A percentile compares a stretch with the other conserved stretches of the same genome.
phyloP scores from a whole-genome alignment of 2,797 vertebrate genomes.

The Pogonophryne albipinna region DNA sequence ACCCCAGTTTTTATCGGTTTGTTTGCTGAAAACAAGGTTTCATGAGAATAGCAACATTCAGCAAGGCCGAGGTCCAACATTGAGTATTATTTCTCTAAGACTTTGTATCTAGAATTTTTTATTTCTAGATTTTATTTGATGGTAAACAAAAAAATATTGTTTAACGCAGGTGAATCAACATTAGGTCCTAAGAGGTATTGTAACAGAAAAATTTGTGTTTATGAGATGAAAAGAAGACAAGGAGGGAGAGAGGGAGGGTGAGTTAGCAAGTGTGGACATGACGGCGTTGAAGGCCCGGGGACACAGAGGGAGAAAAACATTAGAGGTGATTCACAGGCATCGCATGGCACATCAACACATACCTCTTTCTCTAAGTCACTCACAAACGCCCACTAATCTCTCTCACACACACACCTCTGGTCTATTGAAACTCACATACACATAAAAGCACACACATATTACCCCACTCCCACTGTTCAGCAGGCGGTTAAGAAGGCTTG shows the following conservation, averaged over 20 bases:
- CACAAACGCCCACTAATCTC: slow-evolving; percentile 70
- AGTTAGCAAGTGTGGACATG: slow-evolving; percentile 76
- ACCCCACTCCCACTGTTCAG: slow-evolving; percentile 26
- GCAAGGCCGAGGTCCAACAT: neutral
- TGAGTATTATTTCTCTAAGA: neutral
- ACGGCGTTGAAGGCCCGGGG: slow-evolving; percentile 70
- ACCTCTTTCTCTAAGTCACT: slow-evolving; percentile 75
- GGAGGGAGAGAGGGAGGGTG: slow-evolving; percentile 39
- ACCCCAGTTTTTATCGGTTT: slow-evolving; percentile 29
- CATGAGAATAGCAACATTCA: slow-evolving; percentile 12
- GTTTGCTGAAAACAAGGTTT: slow-evolving; percentile 40
- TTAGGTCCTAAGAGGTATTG: slow-evolving; percentile 26
- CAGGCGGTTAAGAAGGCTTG: slow-evolving; percentile 56
- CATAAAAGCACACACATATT: slow-evolving; percentile 17
- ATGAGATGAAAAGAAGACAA: slow-evolving; percentile 57
- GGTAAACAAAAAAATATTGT: neutral
- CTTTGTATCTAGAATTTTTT: too few relatives aligned
- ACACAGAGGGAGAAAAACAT: slow-evolving; percentile 83
- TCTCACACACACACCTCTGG: slow-evolving; percentile 50
- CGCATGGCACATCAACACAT: slow-evolving; percentile 80
- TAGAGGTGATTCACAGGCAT: slow-evolving; percentile 81
- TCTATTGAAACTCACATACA: slow-evolving; percentile 29
- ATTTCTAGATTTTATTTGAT: too few relatives aligned
- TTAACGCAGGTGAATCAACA: slow-evolving; percentile 10
- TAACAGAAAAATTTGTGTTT: slow-evolving; percentile 50